Evolutionary conservation across 1,140 invertebrate species (phyloP).

Genomic region (Elysia chlorotica): DNA sequence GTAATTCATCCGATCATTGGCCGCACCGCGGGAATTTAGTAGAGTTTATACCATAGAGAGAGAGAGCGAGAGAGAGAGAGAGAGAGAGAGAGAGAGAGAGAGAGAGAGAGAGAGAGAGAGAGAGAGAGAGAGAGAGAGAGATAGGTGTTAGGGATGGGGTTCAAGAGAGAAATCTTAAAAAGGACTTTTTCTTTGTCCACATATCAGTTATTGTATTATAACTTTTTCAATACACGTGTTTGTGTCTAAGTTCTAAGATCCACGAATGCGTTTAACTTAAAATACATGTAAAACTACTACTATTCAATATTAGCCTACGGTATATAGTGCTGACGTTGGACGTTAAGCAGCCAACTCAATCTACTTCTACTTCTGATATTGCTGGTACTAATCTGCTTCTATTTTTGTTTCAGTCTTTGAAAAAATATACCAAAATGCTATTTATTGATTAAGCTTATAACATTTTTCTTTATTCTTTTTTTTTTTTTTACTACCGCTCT

Average conservation of each 20-base stretch:
- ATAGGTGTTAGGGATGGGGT: too few species aligned
- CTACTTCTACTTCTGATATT: too few species aligned
- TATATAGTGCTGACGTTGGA: too few species aligned
- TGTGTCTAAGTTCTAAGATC: too few species aligned
- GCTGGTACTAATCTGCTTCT: too few species aligned
- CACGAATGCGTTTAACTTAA: neutral
- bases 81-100: constrained; percentile 6
- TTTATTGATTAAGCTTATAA: too few species aligned
- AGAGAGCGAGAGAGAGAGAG: neutral
- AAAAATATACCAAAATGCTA: too few species aligned
- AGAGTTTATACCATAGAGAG: neutral
- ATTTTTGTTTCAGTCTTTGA: too few species aligned
- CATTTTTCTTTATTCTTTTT: too few species aligned
- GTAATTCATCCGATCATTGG: neutral
- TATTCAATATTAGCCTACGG: neutral
- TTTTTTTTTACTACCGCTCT: too few species aligned
- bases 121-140: neutral
- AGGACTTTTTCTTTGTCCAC: neutral
- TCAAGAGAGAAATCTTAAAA: too few species aligned
- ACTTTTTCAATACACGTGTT: neutral
- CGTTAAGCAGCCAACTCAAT: too few species aligned
- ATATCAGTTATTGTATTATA: neutral
- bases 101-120: constrained; percentile 12
- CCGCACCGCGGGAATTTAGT: neutral
- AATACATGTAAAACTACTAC: neutral